Evolutionary conservation across 2,888 invertebrate genomes (phyloP).

Genomic region (Diadegma fenestrale): DNA sequence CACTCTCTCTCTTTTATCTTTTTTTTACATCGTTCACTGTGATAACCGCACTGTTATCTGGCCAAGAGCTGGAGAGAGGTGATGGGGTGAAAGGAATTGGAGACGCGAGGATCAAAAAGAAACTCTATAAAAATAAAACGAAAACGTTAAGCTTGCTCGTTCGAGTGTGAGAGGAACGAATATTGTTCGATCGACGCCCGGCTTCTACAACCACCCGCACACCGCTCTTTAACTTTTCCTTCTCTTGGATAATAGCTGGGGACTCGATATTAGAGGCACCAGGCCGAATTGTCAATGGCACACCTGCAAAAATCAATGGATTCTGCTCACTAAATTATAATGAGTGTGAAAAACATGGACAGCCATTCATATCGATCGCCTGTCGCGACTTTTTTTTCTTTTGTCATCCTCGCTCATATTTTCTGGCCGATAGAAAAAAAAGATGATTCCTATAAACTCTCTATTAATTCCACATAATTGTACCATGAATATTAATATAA

Average conservation of each 20-base stretch:
- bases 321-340: constrained; percentile 32
- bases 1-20: constrained; percentile 23
- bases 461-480: neutral
- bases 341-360: constrained; percentile 16
- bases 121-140: constrained; percentile 52
- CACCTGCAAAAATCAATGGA: constrained; percentile 35
- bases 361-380: constrained; percentile 30
- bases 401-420: neutral
- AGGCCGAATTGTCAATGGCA: constrained; percentile 50
- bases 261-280: constrained; percentile 47
- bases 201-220: constrained; percentile 6
- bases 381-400: neutral
- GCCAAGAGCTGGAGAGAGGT: constrained; percentile 9
- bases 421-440: neutral
- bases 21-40: constrained; percentile 44
- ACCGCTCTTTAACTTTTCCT: neutral
- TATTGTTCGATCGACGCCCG: constrained; percentile 36
- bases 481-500: neutral
- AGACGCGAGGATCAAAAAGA: constrained; percentile 35
- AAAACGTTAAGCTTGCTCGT: constrained; percentile 35
- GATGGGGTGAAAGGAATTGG: constrained; percentile 27
- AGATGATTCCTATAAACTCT: neutral
- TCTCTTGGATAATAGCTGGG: constrained; percentile 42
- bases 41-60: constrained; percentile 59
- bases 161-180: constrained; percentile 20